Evolutionary conservation across 2,113 vertebrate genomes (phyloP).

Genomic region (Notiomystis cincta): DNA sequence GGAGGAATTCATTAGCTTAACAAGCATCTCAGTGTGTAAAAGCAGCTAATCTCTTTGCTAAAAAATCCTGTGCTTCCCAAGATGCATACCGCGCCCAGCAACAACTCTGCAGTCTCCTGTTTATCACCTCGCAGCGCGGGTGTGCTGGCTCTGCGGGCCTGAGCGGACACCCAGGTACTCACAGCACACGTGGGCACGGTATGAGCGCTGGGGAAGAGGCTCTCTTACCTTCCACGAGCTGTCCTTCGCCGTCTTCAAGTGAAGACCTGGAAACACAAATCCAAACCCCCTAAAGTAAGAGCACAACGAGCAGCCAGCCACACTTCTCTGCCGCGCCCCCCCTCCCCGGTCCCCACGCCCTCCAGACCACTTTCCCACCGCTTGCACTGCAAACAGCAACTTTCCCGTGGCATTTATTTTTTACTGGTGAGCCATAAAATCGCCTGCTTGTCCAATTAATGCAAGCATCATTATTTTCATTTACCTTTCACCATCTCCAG

Average conservation of each 20-base stretch:
- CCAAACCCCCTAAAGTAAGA: not conserved
- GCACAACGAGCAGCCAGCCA: not conserved
- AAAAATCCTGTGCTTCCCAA: not conserved
- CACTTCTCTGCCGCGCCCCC: not conserved
- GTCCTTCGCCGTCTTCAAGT: slow-evolving; percentile 13
- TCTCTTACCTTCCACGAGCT: slow-evolving; percentile 54
- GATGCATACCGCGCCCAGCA: not conserved
- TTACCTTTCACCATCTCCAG: slow-evolving; percentile 23
- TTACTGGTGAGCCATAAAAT: slow-evolving; percentile 21
- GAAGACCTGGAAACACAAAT: slow-evolving; percentile 46
- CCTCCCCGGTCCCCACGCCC: not conserved
- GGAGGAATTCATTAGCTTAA: not conserved
- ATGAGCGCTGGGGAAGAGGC: not conserved
- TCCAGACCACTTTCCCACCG: not conserved
- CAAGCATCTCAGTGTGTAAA: not conserved
- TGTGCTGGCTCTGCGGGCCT: not conserved
- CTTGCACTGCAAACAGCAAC: not conserved
- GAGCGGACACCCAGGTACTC: not conserved
- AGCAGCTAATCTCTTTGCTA: not conserved
- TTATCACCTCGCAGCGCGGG: not conserved
- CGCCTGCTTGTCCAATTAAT: not conserved
- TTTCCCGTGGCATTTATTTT: slow-evolving; percentile 20
- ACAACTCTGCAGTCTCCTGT: not conserved
- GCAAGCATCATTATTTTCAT: not conserved
- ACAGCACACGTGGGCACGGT: not conserved